These are phyloP conservation scores for Drosophila busckii DNA, from an alignment of 1,140 invertebrate species.

Conservation along the genomic window DNA sequence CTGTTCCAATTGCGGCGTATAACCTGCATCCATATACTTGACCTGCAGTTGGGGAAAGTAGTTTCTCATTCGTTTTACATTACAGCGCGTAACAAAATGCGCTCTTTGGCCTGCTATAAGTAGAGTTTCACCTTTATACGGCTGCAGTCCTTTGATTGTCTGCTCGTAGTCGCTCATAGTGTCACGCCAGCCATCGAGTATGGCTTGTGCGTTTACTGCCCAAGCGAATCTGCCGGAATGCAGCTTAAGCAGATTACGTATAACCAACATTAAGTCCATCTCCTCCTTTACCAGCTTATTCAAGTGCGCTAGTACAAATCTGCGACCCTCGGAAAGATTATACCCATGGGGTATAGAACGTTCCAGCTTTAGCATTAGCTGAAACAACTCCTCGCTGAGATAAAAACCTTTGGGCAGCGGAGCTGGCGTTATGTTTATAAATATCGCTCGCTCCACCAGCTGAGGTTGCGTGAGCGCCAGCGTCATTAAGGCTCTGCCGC, in stretches of 20 bases:
- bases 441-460: constrained; percentile 27
- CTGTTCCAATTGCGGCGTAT: constrained; percentile 14
- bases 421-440: constrained; percentile 35
- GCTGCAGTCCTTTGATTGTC: neutral
- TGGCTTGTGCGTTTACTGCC: constrained; percentile 22
- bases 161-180: constrained; percentile 18
- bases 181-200: constrained; percentile 20
- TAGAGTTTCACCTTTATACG: constrained; percentile 25
- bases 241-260: constrained; percentile 14
- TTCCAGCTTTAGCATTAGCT: constrained; percentile 10
- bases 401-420: neutral
- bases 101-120: constrained; percentile 21
- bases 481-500: constrained; percentile 35
- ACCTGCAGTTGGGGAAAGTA: constrained; percentile 35
- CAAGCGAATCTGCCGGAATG: constrained; percentile 14
- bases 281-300: neutral
- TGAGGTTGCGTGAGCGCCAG: constrained; percentile 25
- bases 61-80: constrained; percentile 12
- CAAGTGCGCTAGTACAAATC: constrained; percentile 5
- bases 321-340: constrained; percentile 5
- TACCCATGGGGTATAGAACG: constrained; percentile 10
- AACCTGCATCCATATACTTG: constrained; percentile 10
- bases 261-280: neutral
- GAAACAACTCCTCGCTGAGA: constrained; percentile 1
- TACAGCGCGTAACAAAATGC: constrained; percentile 9